Base-by-base conservation (phyloP, 2,113 vertebrate species). In the Ceuthmochares aereus region DNA sequence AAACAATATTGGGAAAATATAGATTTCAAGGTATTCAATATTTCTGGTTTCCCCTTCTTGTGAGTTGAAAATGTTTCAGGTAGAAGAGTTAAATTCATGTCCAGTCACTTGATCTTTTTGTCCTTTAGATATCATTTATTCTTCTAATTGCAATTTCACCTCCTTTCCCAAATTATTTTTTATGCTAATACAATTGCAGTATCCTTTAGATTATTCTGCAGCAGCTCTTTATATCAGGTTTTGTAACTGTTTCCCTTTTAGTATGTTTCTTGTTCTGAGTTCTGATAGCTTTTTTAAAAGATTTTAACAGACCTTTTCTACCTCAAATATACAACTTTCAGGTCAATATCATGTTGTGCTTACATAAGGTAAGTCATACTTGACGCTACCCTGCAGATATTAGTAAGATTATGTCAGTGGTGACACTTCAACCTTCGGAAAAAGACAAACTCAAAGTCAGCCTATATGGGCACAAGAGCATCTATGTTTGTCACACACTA, bases 331-430 rank as follows among this genome's bases (percentile, higher is more conserved):
- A 32, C 10, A 60, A 27, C 68, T 52, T 91, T 82, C 40, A 36
- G n/a, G 32, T 67, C 10, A 12, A 16, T 81, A 43, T 12, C 12
- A 26, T 0, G 0, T 29, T 63, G 29, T 5, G 1, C 23, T 82
- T 89, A 12, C 43, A 55, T 13, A 40, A 47, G 2, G 4, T 51
- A 67, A 84, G 23, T 51, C 32, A 43, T 37, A 84, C 64, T 19
- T 83, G 32, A 21, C 75, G 12, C 37, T 73, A 54, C 6, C 4
- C 26, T 70, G 42, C 29, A 87, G 27, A n/a, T 79, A 19, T 37
- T 34, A 16, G 25, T 27, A 82, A 62, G 14, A 30, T 91, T 42
- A 60, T 4, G 30, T 82, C 66, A 87, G 18, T 17, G 23, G 34
- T 14, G 32, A 87, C 29, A 64, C 47, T 76, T 12, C 19, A 26